Base-by-base conservation (phyloP, 2,888 invertebrate genomes). In the Polia nebulosa region DNA sequence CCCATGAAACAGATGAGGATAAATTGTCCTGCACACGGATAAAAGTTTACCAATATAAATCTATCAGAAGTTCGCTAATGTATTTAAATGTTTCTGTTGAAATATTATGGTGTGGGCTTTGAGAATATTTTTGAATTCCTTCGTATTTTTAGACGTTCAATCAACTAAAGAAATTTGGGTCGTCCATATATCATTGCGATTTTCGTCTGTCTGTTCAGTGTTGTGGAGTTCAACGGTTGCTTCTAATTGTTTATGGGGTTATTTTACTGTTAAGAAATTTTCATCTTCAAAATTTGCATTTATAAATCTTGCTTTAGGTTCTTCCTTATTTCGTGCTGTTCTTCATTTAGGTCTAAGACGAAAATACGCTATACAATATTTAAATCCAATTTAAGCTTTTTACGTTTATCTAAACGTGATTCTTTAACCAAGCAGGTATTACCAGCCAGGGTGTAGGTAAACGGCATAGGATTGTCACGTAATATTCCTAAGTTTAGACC, bases 371-470 rank as follows among this genome's bases (percentile, higher is more conserved):
- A 47, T 63, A 29, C 29, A 68, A 45, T 69, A 69, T 80, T 69
- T 32, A 80, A 74, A 74, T 67, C 68, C 52, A 53, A 57, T 27
- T 44, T 66, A 44, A 61, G 36, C 39, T 49, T 15, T 32, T 55
- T 55, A 65, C 51, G 41, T 70, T 62, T 45, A 55, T 55, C 25
- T 69, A 66, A 56, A 78, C 81, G 63, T 81, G 65, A 68, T 78
- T 61, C 56, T 66, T 68, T 58, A 78, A 55, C 55, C 39, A 78
- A 78, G 57, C 59, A 70, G 36, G 67, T 52, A 51, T 64, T 59
- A 58, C 7, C 25, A 55, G 60, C n/a, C n/a, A n/a, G 27, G 41
- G 22, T 27, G 34, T 56, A 49, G 36, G 34, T 47, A 49, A 44
- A 51, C 49, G 39, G 15, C 64, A 72, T 57, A 66, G 53, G 51